Conservation (phyloP, 2,888 invertebrate species). For the Achlya flavicornis region DNA sequence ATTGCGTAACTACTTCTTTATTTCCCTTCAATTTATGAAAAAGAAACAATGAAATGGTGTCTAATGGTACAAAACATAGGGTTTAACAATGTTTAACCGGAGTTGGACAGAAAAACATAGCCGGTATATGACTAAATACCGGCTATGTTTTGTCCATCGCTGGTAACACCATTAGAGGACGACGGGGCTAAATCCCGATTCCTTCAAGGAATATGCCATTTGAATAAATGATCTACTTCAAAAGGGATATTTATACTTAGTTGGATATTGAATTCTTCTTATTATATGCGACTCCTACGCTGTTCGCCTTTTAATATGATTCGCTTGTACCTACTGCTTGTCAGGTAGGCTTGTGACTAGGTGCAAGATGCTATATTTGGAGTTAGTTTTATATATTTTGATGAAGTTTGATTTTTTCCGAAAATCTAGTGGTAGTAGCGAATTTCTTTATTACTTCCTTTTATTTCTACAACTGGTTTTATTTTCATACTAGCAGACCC, state of each 20-base stretch:
- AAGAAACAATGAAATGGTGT: too few relatives aligned
- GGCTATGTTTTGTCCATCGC: too few relatives aligned
- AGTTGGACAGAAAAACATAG: too few relatives aligned
- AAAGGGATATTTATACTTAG: slow-evolving; percentile 6
- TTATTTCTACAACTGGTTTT: too few relatives aligned
- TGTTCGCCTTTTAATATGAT: not conserved
- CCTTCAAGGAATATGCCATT: not conserved
- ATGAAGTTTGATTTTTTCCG: not conserved
- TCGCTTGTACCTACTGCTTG: not conserved
- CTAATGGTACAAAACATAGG: too few relatives aligned
- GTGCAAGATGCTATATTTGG: not conserved
- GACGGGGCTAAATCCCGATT: too few relatives aligned
- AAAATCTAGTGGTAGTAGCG: not conserved
- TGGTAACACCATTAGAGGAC: not conserved
- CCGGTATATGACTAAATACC: too few relatives aligned
- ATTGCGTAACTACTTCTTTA: too few relatives aligned
- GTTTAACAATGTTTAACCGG: too few relatives aligned
- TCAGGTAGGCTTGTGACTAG: not conserved
- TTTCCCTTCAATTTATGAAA: too few relatives aligned
- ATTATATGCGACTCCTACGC: slow-evolving; percentile 2
- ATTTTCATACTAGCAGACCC: too few relatives aligned
- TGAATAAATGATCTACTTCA: not conserved
- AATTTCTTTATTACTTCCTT: too few relatives aligned
- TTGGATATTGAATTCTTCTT: not conserved
- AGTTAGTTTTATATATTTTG: not conserved